Evolutionary conservation across 2,113 vertebrate genomes (phyloP).

Genomic region (Gavialis gangeticus): DNA sequence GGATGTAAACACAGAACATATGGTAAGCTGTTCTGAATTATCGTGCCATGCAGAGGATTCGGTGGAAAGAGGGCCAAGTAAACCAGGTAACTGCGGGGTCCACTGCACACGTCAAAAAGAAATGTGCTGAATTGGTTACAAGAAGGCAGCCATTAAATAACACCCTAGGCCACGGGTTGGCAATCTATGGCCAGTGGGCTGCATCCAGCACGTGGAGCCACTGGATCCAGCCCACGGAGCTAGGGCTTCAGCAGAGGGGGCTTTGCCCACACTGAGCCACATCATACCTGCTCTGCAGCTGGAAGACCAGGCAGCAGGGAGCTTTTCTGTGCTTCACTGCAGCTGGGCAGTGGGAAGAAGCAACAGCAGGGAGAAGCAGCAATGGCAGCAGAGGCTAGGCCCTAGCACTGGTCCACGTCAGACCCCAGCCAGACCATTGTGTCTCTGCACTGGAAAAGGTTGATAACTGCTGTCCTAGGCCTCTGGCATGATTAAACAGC

Average conservation of each 20-base stretch:
- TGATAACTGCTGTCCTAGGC: too few species aligned
- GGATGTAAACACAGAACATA: background rate
- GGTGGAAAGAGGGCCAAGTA: background rate
- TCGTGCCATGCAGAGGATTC: background rate
- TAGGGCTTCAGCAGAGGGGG: background rate
- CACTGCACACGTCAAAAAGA: background rate
- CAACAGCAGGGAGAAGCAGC: too few species aligned
- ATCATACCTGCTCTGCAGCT: too few species aligned
- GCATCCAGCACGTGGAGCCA: background rate
- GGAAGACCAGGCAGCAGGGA: too few species aligned
- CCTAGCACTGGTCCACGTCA: background rate
- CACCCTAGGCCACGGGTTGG: background rate
- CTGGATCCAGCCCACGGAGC: background rate
- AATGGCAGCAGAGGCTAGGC: too few species aligned
- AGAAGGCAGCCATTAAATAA: background rate
- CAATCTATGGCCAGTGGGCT: background rate
- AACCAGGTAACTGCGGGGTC: background rate
- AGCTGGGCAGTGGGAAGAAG: background rate
- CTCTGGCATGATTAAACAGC: background rate
- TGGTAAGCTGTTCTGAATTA: background rate
- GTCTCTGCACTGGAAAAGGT: too few species aligned
- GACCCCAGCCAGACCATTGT: too few species aligned
- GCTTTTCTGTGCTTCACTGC: too few species aligned
- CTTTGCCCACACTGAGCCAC: too few species aligned
- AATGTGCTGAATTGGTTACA: background rate